Evolutionary conservation across 1,140 invertebrate genomes (phyloP).

Genomic region (Calliphora vicina): DNA sequence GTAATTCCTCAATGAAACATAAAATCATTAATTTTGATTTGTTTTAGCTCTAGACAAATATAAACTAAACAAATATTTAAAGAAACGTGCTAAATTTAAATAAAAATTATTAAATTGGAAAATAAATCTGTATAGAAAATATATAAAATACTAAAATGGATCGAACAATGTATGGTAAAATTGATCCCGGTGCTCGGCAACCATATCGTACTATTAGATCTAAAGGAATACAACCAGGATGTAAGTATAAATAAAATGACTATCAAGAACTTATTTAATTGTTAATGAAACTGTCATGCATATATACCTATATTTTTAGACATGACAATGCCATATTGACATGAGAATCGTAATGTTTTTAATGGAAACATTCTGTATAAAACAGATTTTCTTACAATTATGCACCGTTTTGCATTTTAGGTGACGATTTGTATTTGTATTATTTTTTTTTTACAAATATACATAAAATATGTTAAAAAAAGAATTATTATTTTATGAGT

Average conservation of each 20-base stretch:
- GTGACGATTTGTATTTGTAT: too few species aligned
- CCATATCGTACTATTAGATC: slow-evolving; percentile 79
- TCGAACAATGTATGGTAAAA: slow-evolving; percentile 85
- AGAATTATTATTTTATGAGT: too few species aligned
- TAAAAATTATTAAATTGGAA: not conserved
- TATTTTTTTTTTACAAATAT: too few species aligned
- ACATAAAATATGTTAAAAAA: too few species aligned
- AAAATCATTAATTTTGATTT: not conserved
- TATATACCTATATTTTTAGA: too few species aligned
- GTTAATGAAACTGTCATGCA: too few species aligned
- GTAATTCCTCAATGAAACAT: not conserved
- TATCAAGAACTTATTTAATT: too few species aligned
- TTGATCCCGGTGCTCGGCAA: slow-evolving; percentile 79
- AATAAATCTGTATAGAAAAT: not conserved
- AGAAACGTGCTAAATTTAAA: not conserved
- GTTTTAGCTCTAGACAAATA: not conserved
- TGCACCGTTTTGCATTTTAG: too few species aligned
- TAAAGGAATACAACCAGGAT: slow-evolving; percentile 82
- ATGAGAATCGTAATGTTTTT: too few species aligned
- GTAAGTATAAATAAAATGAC: slow-evolving; percentile 71
- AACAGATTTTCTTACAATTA: too few species aligned
- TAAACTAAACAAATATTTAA: not conserved
- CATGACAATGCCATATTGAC: too few species aligned
- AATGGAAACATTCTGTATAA: too few species aligned
- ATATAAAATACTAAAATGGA: slow-evolving; percentile 69